phyloP scores from a whole-genome alignment of 1,140 invertebrate species.

The Drosophila pseudoobscura region DNA sequence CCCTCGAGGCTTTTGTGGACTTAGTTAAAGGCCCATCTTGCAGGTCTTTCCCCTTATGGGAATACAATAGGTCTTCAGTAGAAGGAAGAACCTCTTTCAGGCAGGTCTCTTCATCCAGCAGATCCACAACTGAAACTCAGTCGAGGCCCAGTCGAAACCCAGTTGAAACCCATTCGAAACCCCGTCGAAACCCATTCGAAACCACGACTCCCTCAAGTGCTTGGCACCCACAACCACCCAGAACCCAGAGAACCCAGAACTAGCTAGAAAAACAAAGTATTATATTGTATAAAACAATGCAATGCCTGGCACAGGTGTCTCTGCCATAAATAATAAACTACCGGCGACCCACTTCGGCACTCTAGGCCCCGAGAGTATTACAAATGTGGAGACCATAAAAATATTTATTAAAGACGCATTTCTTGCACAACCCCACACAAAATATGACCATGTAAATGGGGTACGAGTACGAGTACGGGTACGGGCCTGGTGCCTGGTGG shows the following conservation, averaged over 20 bases:
- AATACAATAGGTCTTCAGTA: no score
- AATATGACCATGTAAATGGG: constrained; percentile 40
- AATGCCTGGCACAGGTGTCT: constrained; percentile 51
- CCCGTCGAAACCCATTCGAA: constrained; percentile 12
- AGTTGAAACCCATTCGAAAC: constrained; percentile 18
- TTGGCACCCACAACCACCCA: background rate
- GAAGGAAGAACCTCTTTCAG: no score
- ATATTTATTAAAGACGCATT: constrained; percentile 70
- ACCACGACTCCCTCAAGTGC: constrained; percentile 26
- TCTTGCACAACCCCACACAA: constrained; percentile 58
- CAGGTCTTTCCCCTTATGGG: no score
- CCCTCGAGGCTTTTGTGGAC: no score
- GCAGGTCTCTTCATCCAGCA: no score
- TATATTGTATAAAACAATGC: constrained; percentile 25
- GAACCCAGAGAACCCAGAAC: constrained; percentile 26
- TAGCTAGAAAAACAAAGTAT: constrained; percentile 3
- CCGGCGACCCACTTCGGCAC: constrained; percentile 53
- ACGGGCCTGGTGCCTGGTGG: constrained; percentile 32
- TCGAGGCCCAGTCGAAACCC: constrained; percentile 18
- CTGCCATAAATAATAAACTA: constrained; percentile 47
- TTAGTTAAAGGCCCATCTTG: no score
- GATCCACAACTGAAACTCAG: constrained; percentile 12
- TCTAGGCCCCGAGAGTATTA: constrained; percentile 29
- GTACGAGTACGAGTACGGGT: background rate
- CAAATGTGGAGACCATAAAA: constrained; percentile 46